These are phyloP conservation scores for Corythoichthys intestinalis DNA, from an alignment of 2,113 vertebrate species.

Conservation along the genomic window DNA sequence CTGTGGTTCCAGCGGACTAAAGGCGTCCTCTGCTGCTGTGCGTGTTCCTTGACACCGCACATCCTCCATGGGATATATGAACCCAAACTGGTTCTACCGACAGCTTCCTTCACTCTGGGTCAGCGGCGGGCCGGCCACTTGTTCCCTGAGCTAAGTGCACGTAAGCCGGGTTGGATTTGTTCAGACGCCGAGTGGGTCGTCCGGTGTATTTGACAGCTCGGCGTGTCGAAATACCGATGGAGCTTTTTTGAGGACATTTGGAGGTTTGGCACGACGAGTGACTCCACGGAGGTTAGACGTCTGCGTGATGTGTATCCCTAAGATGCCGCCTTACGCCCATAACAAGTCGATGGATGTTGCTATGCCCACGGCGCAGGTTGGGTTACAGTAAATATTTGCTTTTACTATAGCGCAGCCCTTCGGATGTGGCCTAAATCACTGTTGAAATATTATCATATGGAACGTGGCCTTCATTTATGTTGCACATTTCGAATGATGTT, in stretches of 20 bases:
- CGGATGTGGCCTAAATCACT: constrained; percentile 4
- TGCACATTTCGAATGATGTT: background rate
- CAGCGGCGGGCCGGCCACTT: constrained; percentile 16
- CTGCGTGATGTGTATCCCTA: constrained; percentile 7
- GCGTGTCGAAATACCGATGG: constrained; percentile 46
- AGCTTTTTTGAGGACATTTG: constrained; percentile 23
- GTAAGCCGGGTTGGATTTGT: constrained; percentile 61
- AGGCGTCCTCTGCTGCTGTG: constrained; percentile 7
- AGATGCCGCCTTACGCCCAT: constrained; percentile 68
- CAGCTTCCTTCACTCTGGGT: constrained; percentile 30
- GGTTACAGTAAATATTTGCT: constrained; percentile 38
- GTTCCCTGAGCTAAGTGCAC: constrained; percentile 20
- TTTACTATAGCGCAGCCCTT: background rate
- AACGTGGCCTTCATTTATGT: constrained; percentile 9
- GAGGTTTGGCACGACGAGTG: constrained; percentile 22
- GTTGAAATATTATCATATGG: constrained; percentile 3
- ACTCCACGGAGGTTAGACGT: constrained; percentile 21
- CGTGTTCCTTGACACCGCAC: constrained; percentile 25
- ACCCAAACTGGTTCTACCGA: background rate
- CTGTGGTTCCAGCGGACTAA: constrained; percentile 14
- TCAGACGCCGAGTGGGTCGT: constrained; percentile 71
- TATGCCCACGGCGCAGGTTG: constrained; percentile 53
- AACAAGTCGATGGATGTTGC: constrained; percentile 60
- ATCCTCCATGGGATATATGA: background rate
- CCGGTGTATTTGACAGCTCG: constrained; percentile 69